Evolutionary conservation across 2,113 vertebrate genomes (phyloP).

Genomic region (Dascyllus trimaculatus): DNA sequence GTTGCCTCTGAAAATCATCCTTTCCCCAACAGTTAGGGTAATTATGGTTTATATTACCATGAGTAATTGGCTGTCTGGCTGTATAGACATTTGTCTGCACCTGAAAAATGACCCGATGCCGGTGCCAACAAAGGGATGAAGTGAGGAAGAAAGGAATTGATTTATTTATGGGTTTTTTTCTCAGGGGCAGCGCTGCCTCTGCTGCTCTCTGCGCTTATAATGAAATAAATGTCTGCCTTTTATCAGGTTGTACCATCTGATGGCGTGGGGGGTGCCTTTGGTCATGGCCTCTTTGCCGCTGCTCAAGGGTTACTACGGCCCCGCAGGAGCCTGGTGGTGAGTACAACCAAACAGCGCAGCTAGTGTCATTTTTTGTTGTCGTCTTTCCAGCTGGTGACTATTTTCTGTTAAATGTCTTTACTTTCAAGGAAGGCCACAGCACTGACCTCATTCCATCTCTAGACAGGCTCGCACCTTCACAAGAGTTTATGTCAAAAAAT

Average conservation of each 20-base stretch:
- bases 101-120: slow-evolving; percentile 59
- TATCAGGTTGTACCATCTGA: slow-evolving; percentile 85
- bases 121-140: slow-evolving; percentile 49
- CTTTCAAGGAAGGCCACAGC: slow-evolving; percentile 41
- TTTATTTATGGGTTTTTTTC: slow-evolving; percentile 42
- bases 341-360: slow-evolving; percentile 45
- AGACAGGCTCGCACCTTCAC: slow-evolving; percentile 33
- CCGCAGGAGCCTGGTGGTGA: slow-evolving; percentile 84
- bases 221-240: slow-evolving; percentile 63
- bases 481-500: slow-evolving; percentile 62
- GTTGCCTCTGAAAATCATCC: slow-evolving; percentile 46
- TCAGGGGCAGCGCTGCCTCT: slow-evolving; percentile 25
- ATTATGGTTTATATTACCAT: slow-evolving; percentile 66
- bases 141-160: slow-evolving; percentile 45
- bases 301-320: slow-evolving; percentile 83
- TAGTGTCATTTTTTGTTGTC: slow-evolving; percentile 2
- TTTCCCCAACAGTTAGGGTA: slow-evolving; percentile 50
- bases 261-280: slow-evolving; percentile 85
- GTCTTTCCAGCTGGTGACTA: slow-evolving; percentile 17
- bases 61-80: slow-evolving; percentile 62
- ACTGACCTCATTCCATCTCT: slow-evolving; percentile 47
- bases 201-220: slow-evolving; percentile 13
- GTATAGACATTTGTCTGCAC: slow-evolving; percentile 55
- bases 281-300: slow-evolving; percentile 82
- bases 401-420: slow-evolving; percentile 52